Evolutionary conservation across 2,797 vertebrate genomes (phyloP).

Genomic region (Crocodylus rhombifer): DNA sequence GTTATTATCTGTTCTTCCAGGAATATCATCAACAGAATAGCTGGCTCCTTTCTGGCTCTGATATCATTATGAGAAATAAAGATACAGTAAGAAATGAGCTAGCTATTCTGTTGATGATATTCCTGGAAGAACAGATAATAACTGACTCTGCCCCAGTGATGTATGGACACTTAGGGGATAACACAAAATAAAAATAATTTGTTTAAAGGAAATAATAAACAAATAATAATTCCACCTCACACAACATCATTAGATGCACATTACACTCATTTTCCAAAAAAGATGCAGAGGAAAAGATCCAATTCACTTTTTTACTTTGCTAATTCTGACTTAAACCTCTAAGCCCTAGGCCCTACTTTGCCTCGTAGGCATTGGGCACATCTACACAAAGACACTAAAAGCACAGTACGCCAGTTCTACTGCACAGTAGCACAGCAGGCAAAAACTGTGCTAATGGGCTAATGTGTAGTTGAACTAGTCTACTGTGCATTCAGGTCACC

Average conservation of each 20-base stretch:
- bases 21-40: not conserved
- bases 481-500: too few relatives aligned
- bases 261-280: not conserved
- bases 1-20: not conserved
- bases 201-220: not conserved
- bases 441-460: too few relatives aligned
- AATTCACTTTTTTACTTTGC: too few relatives aligned
- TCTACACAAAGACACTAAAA: too few relatives aligned
- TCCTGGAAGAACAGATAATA: not conserved
- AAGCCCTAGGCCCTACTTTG: too few relatives aligned
- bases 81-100: not conserved
- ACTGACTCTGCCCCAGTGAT: not conserved
- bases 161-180: not conserved
- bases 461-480: too few relatives aligned
- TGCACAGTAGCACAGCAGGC: too few relatives aligned
- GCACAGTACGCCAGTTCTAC: too few relatives aligned
- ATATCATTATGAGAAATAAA: not conserved
- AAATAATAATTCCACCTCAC: not conserved
- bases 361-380: too few relatives aligned
- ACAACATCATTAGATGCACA: not conserved
- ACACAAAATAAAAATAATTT: not conserved
- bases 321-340: too few relatives aligned
- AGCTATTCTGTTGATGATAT: not conserved
- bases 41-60: not conserved
- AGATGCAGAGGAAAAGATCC: not conserved